Evolutionary conservation across 2,888 invertebrate genomes (phyloP), one percentile per base, ranked within the genome.

Genomic region (Trichopoda pennipes): DNA sequence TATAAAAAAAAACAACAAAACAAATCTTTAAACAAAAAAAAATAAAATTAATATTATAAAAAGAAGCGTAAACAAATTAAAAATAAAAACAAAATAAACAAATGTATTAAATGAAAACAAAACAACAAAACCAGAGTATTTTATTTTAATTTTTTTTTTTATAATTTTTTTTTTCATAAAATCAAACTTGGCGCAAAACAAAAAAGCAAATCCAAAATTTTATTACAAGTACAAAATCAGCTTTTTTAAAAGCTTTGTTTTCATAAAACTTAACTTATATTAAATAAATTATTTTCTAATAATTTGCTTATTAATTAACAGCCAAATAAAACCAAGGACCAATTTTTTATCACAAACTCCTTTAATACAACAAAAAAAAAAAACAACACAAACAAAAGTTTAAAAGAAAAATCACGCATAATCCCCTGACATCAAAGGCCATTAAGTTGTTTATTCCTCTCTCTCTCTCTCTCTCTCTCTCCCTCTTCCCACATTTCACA

Each of bases 261-360:
- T 60, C 32, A 55, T 38, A 53, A 80, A 84, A 86, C 86, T 16
- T 21, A 86, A 84, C 63, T 23, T 51, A 61, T 61, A 68, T 55
- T 47, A 16, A 70, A 77, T 70, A 38, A 35, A 38, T 38, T 38
- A 2, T 80, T 85, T 80, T 78, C 63, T 80, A 78, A 74, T 84
- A 74, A 77, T 77, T 77, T 68, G 81, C 77, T 56, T 53, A 63
- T 51, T 72, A 49, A 61, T 76, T 76, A 80, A 70, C 70, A 72
- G 56, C 63, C 63, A 76, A 72, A 76, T 72, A 87, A 86, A 81
- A 77, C 35, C 85, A 89, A 87, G 89, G 88, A 89, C 89, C 88
- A 89, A 88, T 88, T 89, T 88, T 88, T 79, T 76, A 81, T 69
- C 63, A 70, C 42, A 55, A 61, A 44, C 35, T 49, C 76, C 77